A percentile compares a stretch with the other conserved stretches of the same genome.
Evolutionary conservation across 2,113 vertebrate genomes (phyloP).

Genomic region (Himantopus leucocephalus): DNA sequence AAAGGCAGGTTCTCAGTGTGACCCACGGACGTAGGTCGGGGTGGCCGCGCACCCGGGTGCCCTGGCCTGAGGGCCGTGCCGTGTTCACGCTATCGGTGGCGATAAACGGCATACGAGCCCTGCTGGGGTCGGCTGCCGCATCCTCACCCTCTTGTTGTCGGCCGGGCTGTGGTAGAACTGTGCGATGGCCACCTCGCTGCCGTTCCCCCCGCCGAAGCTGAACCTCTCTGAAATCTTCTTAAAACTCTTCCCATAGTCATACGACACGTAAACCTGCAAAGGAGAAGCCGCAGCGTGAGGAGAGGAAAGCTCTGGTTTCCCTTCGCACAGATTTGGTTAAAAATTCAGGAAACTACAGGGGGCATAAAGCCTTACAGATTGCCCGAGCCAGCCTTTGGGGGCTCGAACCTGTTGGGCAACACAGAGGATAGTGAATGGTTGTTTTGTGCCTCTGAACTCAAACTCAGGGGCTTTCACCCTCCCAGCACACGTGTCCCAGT

Average conservation of each 20-base stretch:
- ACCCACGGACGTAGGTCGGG: rapidly evolving
- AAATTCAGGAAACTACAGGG: background rate
- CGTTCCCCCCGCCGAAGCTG: slow-evolving; percentile 71
- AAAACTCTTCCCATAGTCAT: slow-evolving; percentile 91
- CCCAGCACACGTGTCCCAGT: background rate
- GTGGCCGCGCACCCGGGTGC: background rate
- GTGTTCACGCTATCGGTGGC: rapidly evolving
- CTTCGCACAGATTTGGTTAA: background rate
- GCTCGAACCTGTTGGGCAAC: background rate
- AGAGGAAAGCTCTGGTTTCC: background rate
- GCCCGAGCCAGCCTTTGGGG: background rate
- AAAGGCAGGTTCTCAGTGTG: background rate
- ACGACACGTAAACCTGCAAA: slow-evolving; percentile 90
- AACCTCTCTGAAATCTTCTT: slow-evolving; percentile 85
- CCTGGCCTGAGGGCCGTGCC: background rate
- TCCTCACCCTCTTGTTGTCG: slow-evolving; percentile 90
- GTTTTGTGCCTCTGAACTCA: background rate
- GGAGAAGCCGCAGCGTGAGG: background rate
- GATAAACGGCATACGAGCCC: rapidly evolving
- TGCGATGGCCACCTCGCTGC: slow-evolving; percentile 83
- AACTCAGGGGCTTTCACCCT: background rate
- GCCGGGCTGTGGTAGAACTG: slow-evolving; percentile 98
- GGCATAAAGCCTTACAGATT: background rate
- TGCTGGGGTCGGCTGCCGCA: rapidly evolving
- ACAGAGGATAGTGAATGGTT: background rate